Evolutionary conservation across 2,888 invertebrate genomes (phyloP).

Genomic region (Cryptocephalus primarius): DNA sequence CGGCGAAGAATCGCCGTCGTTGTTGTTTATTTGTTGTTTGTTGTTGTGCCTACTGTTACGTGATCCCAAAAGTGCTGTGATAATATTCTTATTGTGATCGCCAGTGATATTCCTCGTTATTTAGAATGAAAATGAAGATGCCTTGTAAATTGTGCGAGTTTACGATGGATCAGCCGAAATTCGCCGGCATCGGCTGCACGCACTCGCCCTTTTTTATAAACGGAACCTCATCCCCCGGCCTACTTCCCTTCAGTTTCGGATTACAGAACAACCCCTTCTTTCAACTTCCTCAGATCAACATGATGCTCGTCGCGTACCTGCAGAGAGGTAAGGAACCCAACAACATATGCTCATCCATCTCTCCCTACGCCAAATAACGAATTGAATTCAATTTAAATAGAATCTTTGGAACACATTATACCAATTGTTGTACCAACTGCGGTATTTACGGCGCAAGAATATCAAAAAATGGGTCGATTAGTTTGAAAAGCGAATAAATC

Average conservation of each 20-base stretch:
- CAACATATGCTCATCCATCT: neutral
- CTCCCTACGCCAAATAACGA: neutral
- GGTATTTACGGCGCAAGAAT: too few species aligned
- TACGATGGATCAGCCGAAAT: slow-evolving; percentile 27
- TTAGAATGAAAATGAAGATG: slow-evolving; percentile 31
- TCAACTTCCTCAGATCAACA: slow-evolving; percentile 45
- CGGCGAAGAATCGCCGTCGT: too few species aligned
- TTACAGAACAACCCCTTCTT: slow-evolving; percentile 41
- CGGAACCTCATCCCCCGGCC: slow-evolving; percentile 18
- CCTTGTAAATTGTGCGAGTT: slow-evolving; percentile 35
- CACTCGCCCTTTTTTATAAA: slow-evolving; percentile 25
- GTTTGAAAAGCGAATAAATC: too few species aligned
- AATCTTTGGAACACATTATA: too few species aligned
- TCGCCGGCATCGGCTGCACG: slow-evolving; percentile 26
- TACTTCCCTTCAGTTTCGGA: slow-evolving; percentile 27
- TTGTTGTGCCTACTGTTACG: slow-evolving; percentile 12
- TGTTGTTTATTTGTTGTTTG: slow-evolving; percentile 1
- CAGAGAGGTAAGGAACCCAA: slow-evolving; percentile 50
- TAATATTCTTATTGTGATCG: slow-evolving; percentile 22
- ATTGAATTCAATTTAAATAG: too few species aligned
- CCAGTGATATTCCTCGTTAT: slow-evolving; percentile 12
- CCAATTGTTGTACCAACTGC: too few species aligned
- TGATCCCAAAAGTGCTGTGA: slow-evolving; percentile 21
- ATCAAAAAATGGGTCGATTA: too few species aligned
- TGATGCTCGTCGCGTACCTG: slow-evolving; percentile 54